A percentile compares a stretch with the other conserved stretches of the same genome.
Conservation (phyloP, 2,797 vertebrate species). For the Argentina silus region DNA sequence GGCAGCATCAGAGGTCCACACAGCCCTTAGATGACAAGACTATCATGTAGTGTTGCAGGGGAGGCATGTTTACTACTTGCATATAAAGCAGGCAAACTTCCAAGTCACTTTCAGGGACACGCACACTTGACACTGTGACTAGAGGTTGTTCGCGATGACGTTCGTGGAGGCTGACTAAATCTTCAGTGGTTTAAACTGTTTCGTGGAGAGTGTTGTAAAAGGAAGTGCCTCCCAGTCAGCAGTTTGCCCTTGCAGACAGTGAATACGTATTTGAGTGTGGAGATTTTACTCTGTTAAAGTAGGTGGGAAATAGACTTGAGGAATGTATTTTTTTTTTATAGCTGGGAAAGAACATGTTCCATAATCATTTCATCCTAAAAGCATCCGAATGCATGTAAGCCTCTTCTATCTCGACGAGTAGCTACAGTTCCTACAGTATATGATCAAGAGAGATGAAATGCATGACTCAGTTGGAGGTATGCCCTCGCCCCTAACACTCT, state of each 20-base stretch:
- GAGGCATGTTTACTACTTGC: neutral
- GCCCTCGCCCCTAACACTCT: conserved; percentile 20
- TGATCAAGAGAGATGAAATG: conserved; percentile 5
- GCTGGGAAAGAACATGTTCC: neutral
- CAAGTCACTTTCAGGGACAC: neutral
- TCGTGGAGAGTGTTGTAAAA: neutral
- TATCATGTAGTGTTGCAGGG: neutral
- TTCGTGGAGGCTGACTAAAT: neutral
- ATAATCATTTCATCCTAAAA: conserved; percentile 1
- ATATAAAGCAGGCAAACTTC: conserved; percentile 14
- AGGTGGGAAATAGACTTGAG: neutral
- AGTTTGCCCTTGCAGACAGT: neutral
- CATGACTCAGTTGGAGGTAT: conserved; percentile 11
- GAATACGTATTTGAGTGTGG: neutral
- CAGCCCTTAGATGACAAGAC: neutral
- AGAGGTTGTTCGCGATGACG: neutral
- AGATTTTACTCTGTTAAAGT: no score
- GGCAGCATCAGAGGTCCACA: neutral
- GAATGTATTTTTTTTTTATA: neutral
- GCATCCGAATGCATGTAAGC: neutral
- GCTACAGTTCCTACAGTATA: neutral
- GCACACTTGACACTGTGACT: neutral
- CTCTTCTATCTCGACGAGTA: neutral
- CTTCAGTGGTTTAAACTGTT: no score
- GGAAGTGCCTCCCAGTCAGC: neutral